Conservation (phyloP, 1,140 invertebrate genomes). For the Listronotus oregonensis region DNA sequence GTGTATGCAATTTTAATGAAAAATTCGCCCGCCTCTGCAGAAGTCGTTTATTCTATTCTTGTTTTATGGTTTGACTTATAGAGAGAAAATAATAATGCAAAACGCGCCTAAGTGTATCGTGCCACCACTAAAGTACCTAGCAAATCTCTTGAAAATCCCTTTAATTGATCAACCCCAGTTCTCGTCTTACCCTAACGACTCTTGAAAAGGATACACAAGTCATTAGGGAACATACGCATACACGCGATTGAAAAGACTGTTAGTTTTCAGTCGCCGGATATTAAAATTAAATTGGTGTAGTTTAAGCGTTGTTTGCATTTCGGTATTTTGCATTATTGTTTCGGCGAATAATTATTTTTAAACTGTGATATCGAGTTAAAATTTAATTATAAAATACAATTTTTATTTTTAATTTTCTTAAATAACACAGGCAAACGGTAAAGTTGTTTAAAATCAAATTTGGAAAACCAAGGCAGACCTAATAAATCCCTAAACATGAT, state of each 20-base stretch:
- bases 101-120: constrained; percentile 39
- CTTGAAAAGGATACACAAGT: constrained; percentile 48
- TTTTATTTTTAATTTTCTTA: too few species aligned
- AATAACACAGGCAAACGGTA: too few species aligned
- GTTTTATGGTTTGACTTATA: constrained; percentile 26
- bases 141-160: constrained; percentile 40
- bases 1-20: too few species aligned
- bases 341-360: background rate
- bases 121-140: constrained; percentile 32
- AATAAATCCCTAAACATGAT: too few species aligned
- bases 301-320: constrained; percentile 12
- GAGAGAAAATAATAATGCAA: constrained; percentile 34
- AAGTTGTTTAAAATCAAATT: too few species aligned
- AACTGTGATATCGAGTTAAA: too few species aligned
- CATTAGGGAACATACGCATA: constrained; percentile 32
- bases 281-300: constrained; percentile 30
- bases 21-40: constrained; percentile 9
- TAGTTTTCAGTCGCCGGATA: constrained; percentile 32
- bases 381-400: too few species aligned
- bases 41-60: constrained; percentile 19
- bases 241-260: constrained; percentile 33
- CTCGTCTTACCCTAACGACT: constrained; percentile 48
- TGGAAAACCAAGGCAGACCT: too few species aligned
- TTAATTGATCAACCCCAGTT: constrained; percentile 47
- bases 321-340: constrained; percentile 8